Evolutionary conservation across 2,797 vertebrate genomes (phyloP).

Genomic region (Phoxinus dragarum): DNA sequence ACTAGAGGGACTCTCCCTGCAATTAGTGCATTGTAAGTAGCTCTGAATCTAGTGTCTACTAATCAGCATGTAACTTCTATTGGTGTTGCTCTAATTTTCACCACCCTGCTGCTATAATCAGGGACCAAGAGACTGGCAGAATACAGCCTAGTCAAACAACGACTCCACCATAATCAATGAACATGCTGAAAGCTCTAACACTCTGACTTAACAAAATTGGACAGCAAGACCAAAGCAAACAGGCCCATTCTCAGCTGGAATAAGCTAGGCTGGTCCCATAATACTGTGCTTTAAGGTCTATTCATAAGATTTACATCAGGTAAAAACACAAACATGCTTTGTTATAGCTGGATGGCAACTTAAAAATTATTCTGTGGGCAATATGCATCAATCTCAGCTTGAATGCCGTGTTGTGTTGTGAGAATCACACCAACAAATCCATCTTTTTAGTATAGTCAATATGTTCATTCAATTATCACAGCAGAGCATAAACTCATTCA

Average conservation of each 20-base stretch:
- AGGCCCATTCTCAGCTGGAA: neutral
- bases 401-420: neutral
- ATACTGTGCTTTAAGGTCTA: neutral
- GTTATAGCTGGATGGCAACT: neutral
- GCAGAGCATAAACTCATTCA: slow-evolving; percentile 11
- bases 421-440: neutral
- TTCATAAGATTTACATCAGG: neutral
- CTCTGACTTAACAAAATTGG: slow-evolving; percentile 40
- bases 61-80: neutral
- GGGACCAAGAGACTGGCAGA: slow-evolving; percentile 30
- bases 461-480: slow-evolving; percentile 18
- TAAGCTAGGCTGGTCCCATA: neutral
- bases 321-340: neutral
- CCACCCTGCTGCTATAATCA: slow-evolving; percentile 54
- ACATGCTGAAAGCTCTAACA: slow-evolving; percentile 33
- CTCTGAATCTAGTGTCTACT: slow-evolving; percentile 1
- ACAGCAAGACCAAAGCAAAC: slow-evolving; percentile 35
- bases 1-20: neutral
- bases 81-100: slow-evolving; percentile 36
- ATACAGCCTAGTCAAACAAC: slow-evolving; percentile 50
- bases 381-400: neutral
- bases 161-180: slow-evolving; percentile 53
- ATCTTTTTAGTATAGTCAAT: neutral
- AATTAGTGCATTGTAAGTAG: neutral
- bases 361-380: neutral